Evolutionary conservation across 1,140 invertebrate genomes (phyloP), one percentile per base, ranked within the genome.

Genomic region (Phenacoccus solenopsis): DNA sequence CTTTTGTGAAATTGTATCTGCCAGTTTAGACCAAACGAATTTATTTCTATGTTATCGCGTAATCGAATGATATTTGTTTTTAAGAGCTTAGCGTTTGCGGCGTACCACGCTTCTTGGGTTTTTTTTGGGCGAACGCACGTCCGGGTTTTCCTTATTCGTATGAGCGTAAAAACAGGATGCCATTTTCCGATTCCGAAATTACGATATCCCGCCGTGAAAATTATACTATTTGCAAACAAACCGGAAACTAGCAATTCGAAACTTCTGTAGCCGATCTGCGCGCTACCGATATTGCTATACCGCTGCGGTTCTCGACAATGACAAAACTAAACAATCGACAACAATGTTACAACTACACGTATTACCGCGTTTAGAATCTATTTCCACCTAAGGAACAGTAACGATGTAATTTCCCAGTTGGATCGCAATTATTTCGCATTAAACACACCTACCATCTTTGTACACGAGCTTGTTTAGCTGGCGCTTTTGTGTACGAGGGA

Each of bases 151-250:
- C n/a, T n/a, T n/a, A n/a, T n/a, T n/a, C n/a, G n/a, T n/a, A n/a
- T n/a, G n/a, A n/a, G n/a, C n/a, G n/a, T n/a, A n/a, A 49, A 49
- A 49, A 49, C 38, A 49, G 38, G 38, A 49, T 49, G n/a, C n/a
- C n/a, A 49, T 49, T 49, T 49, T 49, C 38, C 38, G 38, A 49
- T 16, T 16, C 12, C 38, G 16, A 49, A 49, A 49, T 49, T 49
- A 49, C 30, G 38, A 49, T n/a, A 49, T 9, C 59, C 59, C 59
- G 59, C 25, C 59, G 59, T 64, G 59, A 64, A 64, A 64, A 64
- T 64, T 64, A 64, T 64, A 64, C 59, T 64, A 64, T 64, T 64
- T 64, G 59, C 59, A 64, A 64, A 64, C 59, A 64, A 38, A 27
- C 59, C 22, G 59, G 25, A 64, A 64, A 25, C 21, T 64, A 22